Evolutionary conservation across 2,113 vertebrate genomes (phyloP), one percentile per base, ranked within the genome.

Genomic region (Notothenia rossii): DNA sequence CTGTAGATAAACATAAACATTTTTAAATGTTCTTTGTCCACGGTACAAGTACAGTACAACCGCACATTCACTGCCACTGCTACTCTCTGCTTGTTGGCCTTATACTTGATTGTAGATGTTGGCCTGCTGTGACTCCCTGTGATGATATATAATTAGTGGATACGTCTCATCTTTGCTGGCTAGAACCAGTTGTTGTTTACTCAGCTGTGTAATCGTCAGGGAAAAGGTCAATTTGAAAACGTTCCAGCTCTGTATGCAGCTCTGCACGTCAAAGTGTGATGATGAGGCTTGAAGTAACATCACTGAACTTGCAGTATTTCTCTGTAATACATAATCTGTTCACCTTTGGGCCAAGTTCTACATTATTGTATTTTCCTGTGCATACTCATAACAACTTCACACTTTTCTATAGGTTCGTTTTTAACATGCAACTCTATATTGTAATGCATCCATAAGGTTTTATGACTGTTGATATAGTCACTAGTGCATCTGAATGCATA

Each of bases 221-320:
- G 76, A 83, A 92, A 88, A 85, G 79, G 82, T 83, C 68, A 68
- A 48, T 75, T 81, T 67, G 54, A 66, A 86, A 60, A 79, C 10
- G 49, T 40, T 71, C 46, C 40, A 12, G 40, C 46, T 79, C 60
- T 74, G 62, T 36, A 51, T 66, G 71, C 45, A 53, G 63, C 22
- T 49, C 75, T 69, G n/a, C 66, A 46, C 18, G 20, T 71, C 59
- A 50, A 25, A 56, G 66, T 69, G 61, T 66, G 61, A 81, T 70
- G 68, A 86, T 89, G 65, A 83, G 40, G 51, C 55, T 14, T 56
- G 4, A 71, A 43, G 51, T 79, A 36, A 72, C 13, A 70, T 46
- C 29, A 9, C 10, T 17, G 8, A 29, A 71, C 67, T 66, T 49
- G 36, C 40, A 2, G 13, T 71, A 73, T 69, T 70, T 50, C 13